A percentile compares a stretch with the other conserved stretches of the same genome.
Evolutionary conservation across 2,113 vertebrate species (phyloP).

Genomic region (Pteropus alecto): DNA sequence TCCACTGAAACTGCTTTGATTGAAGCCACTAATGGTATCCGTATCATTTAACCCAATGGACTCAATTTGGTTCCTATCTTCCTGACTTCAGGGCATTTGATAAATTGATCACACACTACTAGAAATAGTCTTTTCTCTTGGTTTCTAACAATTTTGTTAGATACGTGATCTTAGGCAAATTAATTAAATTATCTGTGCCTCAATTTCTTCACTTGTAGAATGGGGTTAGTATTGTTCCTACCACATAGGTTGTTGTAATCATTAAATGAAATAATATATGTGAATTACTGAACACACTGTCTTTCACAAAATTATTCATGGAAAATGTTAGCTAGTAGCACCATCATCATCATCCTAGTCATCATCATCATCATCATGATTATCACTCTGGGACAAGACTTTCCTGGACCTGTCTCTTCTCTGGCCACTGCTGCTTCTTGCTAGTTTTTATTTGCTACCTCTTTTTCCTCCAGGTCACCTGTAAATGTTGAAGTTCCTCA

Average conservation of each 20-base stretch:
- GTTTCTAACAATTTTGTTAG: slow-evolving; percentile 6
- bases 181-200: neutral
- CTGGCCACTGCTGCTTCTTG: neutral
- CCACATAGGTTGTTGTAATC: neutral
- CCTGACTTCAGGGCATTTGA: neutral
- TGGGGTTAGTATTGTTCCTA: neutral
- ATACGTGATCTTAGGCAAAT: neutral
- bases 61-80: neutral
- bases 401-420: neutral
- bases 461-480: neutral
- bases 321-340: neutral
- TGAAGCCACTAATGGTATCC: neutral
- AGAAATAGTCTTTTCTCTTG: slow-evolving; percentile 1
- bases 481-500: neutral
- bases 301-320: neutral
- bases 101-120: neutral
- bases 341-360: neutral
- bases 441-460: neutral
- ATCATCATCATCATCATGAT: neutral
- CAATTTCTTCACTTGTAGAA: neutral
- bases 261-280: neutral
- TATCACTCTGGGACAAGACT: neutral
- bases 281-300: neutral
- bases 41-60: neutral
- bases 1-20: neutral